Evolutionary conservation across 2,888 invertebrate species (phyloP).

Genomic region (Rotaria macrura): DNA sequence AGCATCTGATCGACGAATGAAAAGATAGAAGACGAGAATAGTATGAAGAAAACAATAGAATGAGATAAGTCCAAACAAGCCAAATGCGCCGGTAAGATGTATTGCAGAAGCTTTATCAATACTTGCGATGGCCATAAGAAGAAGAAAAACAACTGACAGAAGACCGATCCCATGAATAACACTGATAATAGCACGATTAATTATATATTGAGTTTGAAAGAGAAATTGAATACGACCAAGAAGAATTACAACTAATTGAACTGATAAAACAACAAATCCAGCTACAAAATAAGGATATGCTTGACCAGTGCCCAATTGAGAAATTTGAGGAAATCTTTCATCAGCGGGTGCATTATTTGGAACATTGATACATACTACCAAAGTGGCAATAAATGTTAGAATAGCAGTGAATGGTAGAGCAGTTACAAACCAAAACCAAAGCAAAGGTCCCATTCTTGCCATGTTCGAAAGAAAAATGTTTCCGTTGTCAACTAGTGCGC

Average conservation of each 20-base stretch:
- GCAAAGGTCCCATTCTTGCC: not conserved
- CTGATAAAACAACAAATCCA: not conserved
- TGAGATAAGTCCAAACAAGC: not conserved
- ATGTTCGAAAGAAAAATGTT: not conserved
- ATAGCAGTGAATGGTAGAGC: not conserved
- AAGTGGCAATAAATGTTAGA: not conserved
- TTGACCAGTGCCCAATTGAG: not conserved
- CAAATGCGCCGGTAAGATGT: not conserved
- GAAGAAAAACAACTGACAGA: not conserved
- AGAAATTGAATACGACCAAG: not conserved
- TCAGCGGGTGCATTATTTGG: not conserved
- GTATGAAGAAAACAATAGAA: not conserved
- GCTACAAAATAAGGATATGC: not conserved
- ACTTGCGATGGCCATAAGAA: not conserved
- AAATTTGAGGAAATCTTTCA: not conserved
- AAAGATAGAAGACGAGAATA: not conserved
- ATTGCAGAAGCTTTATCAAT: not conserved
- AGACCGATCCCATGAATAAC: not conserved
- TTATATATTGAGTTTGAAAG: not conserved
- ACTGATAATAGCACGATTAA: not conserved
- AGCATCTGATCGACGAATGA: not conserved
- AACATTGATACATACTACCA: not conserved
- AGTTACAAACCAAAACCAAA: not conserved
- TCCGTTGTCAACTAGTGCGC: too few relatives aligned
- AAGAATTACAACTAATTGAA: not conserved